These are phyloP conservation scores for Menidia menidia DNA, from an alignment of 2,797 vertebrate genomes.

Conservation along the genomic window DNA sequence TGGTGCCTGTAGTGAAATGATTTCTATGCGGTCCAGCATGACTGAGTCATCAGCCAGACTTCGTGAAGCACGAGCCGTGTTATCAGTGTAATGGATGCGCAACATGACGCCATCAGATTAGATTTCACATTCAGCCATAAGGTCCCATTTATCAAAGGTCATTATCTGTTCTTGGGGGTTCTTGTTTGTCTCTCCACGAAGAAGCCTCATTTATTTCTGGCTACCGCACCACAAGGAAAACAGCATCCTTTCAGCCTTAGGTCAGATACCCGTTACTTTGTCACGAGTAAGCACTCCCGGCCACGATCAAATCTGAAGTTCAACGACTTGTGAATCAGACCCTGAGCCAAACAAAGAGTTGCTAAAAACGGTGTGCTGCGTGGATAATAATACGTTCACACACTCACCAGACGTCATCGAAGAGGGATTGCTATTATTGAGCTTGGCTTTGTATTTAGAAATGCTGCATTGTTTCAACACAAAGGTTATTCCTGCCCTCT, in stretches of 20 bases:
- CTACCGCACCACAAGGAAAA: constrained; percentile 17
- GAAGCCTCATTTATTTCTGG: constrained; percentile 7
- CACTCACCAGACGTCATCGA: constrained; percentile 10
- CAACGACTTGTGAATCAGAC: constrained; percentile 31
- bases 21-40: not conserved
- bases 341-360: constrained; percentile 34
- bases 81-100: constrained; percentile 2
- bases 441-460: constrained; percentile 15
- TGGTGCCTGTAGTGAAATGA: not conserved
- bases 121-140: constrained; percentile 4
- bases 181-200: constrained; percentile 17
- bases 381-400: constrained; percentile 42
- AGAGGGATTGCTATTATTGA: constrained; percentile 11
- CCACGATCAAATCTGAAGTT: constrained; percentile 27
- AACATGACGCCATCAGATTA: constrained; percentile 6
- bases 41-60: not conserved
- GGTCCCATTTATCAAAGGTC: constrained; percentile 18
- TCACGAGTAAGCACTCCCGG: constrained; percentile 6
- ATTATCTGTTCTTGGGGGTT: constrained; percentile 12
- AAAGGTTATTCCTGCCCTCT: no score
- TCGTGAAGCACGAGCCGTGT: not conserved
- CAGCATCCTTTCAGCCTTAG: not conserved
- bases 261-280: not conserved
- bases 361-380: constrained; percentile 42
- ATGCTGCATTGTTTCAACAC: not conserved